These are phyloP conservation scores for Poeciliopsis occidentalis DNA, from an alignment of 2,113 vertebrate genomes.

Conservation along the genomic window DNA sequence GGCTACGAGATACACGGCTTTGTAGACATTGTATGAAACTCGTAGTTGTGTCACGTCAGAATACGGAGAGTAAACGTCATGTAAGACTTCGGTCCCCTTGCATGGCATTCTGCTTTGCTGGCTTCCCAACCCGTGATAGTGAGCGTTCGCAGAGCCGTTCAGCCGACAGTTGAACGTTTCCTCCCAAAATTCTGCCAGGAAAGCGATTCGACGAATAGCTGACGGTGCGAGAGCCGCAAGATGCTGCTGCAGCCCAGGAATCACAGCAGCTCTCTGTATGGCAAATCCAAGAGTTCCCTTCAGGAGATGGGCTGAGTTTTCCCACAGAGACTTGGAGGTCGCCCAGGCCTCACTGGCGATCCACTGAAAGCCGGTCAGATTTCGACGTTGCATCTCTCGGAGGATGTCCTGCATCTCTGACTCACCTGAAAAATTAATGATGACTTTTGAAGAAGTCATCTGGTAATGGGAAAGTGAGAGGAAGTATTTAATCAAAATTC, in stretches of 20 bases:
- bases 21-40: slow-evolving; percentile 81
- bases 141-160: slow-evolving; percentile 65
- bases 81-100: slow-evolving; percentile 63
- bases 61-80: slow-evolving; percentile 65
- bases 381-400: slow-evolving; percentile 57
- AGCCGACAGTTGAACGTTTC: slow-evolving; percentile 71
- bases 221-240: slow-evolving; percentile 45
- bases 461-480: slow-evolving; percentile 4
- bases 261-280: slow-evolving; percentile 65
- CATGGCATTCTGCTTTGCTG: slow-evolving; percentile 47
- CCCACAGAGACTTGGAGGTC: slow-evolving; percentile 70
- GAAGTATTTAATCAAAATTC: background rate
- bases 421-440: slow-evolving; percentile 74
- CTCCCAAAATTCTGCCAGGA: slow-evolving; percentile 78
- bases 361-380: slow-evolving; percentile 75
- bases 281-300: slow-evolving; percentile 77
- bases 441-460: slow-evolving; percentile 68
- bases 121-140: slow-evolving; percentile 33
- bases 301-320: slow-evolving; percentile 63
- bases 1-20: slow-evolving; percentile 78
- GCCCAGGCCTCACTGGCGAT: slow-evolving; percentile 79
- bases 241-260: slow-evolving; percentile 67
- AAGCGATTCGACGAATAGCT: slow-evolving; percentile 40
- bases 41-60: slow-evolving; percentile 75
- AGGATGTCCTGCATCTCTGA: slow-evolving; percentile 72